Base-by-base conservation (phyloP, 2,113 vertebrate species). In the Anhinga rufa region DNA sequence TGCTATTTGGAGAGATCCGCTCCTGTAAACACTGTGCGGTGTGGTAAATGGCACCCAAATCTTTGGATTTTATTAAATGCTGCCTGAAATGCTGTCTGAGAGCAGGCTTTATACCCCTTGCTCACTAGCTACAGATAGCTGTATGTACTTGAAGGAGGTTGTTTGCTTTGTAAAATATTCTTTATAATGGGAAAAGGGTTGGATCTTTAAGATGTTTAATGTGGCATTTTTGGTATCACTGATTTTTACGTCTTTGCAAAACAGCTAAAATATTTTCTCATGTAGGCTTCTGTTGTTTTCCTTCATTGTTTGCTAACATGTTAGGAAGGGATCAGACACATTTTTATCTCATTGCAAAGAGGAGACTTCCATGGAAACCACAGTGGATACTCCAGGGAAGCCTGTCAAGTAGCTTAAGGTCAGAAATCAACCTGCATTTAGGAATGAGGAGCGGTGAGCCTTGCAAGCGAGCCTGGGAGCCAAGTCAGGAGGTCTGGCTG, bases 291-390 rank as follows among this genome's bases (percentile, higher is more conserved):
- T 86, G 54, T 75, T 87, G 74, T 74, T 88, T 93, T 58, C 82
- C 60, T 72, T 74, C n/a, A 21, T 31, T 85, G 84, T 87, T 85
- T 96, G 92, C 70, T 66, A n/a, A 61, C 78, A 42, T 2, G 17
- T 55, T 75, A 49, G 46, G 54, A 74, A 49, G 79, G n/a, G 85
- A 57, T 46, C 34, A 48, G 65, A 26, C 54, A 58, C 18, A 8
- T 48, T 92, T 95, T 86, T 29, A 48, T 54, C 38, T 61, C 60
- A 19, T 36, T 92, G 19, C 72, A 29, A 83, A 80, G 54, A 79
- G 69, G 61, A 83, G 58, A 91, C 2, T 80, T 96, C 75, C 69
- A 61, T 68, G 79, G 83, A 93, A 94, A 86, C 55, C 66, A 62
- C 0, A 0, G 36, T 31, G 66, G 77, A 46, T 86, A 36, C 60